Evolutionary conservation across 2,797 vertebrate species (phyloP).

Genomic region (Chrysocyon brachyurus): DNA sequence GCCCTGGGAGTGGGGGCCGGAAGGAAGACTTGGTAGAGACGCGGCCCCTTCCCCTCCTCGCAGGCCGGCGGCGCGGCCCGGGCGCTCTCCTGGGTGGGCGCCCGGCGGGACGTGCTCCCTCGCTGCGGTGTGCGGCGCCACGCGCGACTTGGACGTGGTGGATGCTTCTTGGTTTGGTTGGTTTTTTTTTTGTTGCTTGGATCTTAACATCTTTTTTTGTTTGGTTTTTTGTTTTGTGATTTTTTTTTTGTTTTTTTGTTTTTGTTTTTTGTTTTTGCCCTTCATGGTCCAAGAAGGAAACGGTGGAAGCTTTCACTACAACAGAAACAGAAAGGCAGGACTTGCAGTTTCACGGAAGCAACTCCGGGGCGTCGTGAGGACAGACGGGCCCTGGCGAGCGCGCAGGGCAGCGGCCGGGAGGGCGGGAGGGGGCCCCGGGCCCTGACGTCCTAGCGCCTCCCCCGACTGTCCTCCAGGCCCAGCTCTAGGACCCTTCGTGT

Average conservation of each 20-base stretch:
- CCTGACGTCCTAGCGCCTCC: no score
- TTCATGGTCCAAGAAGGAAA: conserved; percentile 89
- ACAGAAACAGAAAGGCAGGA: conserved; percentile 89
- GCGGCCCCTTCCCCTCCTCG: background rate
- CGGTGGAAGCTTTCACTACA: conserved; percentile 89
- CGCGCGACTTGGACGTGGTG: conserved; percentile 70
- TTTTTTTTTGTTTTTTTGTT: conserved; percentile 78
- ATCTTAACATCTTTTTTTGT: conserved; percentile 84
- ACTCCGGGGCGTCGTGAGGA: rapidly evolving
- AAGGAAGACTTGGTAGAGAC: conserved; percentile 73
- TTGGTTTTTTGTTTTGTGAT: conserved; percentile 88
- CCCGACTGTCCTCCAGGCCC: no score
- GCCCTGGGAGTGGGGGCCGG: background rate
- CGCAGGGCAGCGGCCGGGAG: background rate
- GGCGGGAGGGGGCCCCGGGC: background rate
- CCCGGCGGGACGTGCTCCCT: conserved; percentile 83
- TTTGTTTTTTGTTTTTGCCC: conserved; percentile 87
- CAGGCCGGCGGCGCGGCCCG: background rate
- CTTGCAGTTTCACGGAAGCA: conserved; percentile 71
- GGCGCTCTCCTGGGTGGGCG: conserved; percentile 18
- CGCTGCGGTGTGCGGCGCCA: conserved; percentile 77
- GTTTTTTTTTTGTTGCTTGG: conserved; percentile 83
- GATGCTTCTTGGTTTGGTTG: conserved; percentile 85
- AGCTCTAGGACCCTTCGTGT: no score
- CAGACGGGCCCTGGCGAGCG: rapidly evolving